These are phyloP conservation scores for Paralvinella palmiformis DNA, from an alignment of 1,140 invertebrate genomes.

Conservation along the genomic window DNA sequence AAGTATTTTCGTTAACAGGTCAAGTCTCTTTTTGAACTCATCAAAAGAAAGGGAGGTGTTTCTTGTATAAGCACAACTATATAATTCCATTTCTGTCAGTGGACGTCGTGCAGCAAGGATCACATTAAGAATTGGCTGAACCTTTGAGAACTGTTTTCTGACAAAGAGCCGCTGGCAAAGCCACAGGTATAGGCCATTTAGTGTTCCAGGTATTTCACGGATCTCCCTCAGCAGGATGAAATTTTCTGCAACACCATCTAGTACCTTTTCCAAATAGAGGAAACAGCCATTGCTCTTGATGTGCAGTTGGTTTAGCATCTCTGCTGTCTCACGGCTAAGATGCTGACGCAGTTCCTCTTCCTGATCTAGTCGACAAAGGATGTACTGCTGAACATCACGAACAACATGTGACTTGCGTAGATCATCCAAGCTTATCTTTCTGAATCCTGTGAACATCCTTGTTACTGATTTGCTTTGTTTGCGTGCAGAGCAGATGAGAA, in stretches of 20 bases:
- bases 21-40: conserved; percentile 76
- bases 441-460: conserved; percentile 86
- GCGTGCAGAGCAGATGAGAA: conserved; percentile 82
- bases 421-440: conserved; percentile 85
- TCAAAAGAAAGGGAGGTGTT: conserved; percentile 72
- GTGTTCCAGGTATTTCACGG: conserved; percentile 85
- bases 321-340: conserved; percentile 77
- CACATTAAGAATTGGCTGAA: conserved; percentile 76
- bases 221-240: conserved; percentile 81
- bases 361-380: conserved; percentile 75
- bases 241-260: conserved; percentile 86
- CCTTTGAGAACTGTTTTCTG: conserved; percentile 65
- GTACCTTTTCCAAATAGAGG: conserved; percentile 74
- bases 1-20: conserved; percentile 66
- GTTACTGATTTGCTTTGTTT: conserved; percentile 74
- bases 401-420: conserved; percentile 74
- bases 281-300: conserved; percentile 96
- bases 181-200: conserved; percentile 92
- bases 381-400: conserved; percentile 90
- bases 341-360: conserved; percentile 65
- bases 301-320: conserved; percentile 89
- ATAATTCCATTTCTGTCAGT: conserved; percentile 71
- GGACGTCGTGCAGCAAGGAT: conserved; percentile 79
- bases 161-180: conserved; percentile 82
- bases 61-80: conserved; percentile 70